Evolutionary conservation across 1,140 invertebrate species (phyloP).

Genomic region (Dreissena rostriformis): DNA sequence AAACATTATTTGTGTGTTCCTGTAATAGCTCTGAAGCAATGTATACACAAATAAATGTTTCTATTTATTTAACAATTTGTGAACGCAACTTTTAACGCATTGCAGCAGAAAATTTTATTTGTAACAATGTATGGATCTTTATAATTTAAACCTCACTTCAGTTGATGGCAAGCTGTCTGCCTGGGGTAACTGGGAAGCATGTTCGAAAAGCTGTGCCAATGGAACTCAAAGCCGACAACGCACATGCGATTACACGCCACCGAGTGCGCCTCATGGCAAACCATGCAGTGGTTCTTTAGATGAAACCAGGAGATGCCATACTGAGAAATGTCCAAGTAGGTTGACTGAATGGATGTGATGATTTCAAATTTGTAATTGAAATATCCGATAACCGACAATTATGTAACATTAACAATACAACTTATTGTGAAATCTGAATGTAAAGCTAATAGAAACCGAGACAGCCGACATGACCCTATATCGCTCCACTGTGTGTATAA

Average conservation of each 20-base stretch:
- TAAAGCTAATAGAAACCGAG: too few species aligned
- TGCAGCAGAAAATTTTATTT: too few species aligned
- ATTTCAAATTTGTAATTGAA: too few species aligned
- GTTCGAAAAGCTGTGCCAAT: constrained; percentile 94
- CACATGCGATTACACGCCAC: constrained; percentile 54
- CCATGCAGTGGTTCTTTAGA: constrained; percentile 14
- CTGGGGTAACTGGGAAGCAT: constrained; percentile 91
- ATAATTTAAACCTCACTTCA: constrained; percentile 42
- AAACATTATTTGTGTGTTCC: too few species aligned
- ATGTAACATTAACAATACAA: too few species aligned
- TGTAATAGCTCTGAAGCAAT: too few species aligned
- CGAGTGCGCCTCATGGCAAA: constrained; percentile 12
- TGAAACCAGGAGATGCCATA: not conserved
- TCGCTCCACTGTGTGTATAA: too few species aligned
- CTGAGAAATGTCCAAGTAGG: constrained; percentile 30
- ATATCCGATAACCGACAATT: too few species aligned
- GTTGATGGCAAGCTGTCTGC: constrained; percentile 69
- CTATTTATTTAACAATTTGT: not conserved
- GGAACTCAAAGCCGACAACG: constrained; percentile 87
- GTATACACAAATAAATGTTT: too few species aligned
- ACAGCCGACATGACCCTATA: too few species aligned
- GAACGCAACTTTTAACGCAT: not conserved
- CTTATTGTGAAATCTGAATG: too few species aligned
- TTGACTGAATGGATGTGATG: not conserved
- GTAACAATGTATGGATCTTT: not conserved